Evolutionary conservation across 2,113 vertebrate genomes (phyloP).

Genomic region (Centropus bengalensis): DNA sequence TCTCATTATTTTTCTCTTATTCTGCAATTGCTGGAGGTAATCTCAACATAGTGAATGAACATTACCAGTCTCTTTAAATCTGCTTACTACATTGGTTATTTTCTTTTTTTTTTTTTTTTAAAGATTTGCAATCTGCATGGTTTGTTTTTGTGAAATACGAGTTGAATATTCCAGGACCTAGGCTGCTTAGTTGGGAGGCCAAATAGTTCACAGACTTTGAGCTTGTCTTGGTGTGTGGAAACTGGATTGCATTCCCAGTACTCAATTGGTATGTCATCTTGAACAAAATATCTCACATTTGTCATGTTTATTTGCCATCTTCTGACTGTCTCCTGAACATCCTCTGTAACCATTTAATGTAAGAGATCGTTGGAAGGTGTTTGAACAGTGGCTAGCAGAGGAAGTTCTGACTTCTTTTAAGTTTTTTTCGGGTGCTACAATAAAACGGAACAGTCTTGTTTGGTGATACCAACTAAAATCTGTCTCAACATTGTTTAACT

Average conservation of each 20-base stretch:
- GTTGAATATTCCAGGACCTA: not conserved
- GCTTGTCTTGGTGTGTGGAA: not conserved
- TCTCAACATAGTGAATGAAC: slow-evolving; percentile 35
- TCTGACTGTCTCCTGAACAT: not conserved
- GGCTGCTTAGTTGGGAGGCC: not conserved
- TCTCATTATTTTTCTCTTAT: slow-evolving; percentile 45
- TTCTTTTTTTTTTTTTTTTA: not conserved
- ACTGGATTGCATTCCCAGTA: not conserved
- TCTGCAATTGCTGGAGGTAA: slow-evolving; percentile 45
- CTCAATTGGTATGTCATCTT: not conserved
- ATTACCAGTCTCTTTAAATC: slow-evolving; percentile 37
- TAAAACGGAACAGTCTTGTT: not conserved
- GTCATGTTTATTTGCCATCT: not conserved
- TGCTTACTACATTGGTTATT: not conserved
- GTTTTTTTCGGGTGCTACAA: not conserved
- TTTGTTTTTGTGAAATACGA: not conserved
- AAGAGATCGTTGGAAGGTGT: not conserved
- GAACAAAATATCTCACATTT: not conserved
- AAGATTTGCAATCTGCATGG: not conserved
- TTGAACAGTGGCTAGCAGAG: not conserved
- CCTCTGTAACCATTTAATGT: not conserved
- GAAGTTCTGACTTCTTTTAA: not conserved
- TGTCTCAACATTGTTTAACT: not conserved
- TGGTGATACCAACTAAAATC: not conserved
- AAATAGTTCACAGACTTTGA: not conserved